Conservation (phyloP, 2,888 invertebrate species). For the Trachelus tabidus region DNA sequence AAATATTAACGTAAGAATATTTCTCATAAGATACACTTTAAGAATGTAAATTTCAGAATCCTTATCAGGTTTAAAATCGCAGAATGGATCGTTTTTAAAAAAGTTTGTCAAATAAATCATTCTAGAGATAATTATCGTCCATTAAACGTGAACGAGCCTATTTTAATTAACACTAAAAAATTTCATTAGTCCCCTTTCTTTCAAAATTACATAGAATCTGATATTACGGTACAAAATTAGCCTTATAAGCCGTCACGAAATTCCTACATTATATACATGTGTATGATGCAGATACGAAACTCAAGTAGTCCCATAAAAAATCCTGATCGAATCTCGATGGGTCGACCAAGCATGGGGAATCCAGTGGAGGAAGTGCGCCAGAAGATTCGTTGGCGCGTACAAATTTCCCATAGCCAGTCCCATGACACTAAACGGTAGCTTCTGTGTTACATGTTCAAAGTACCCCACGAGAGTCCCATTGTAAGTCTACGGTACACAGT, state of each 20-base stretch:
- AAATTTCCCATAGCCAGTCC: slow-evolving; percentile 2
- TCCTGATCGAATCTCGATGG: background rate
- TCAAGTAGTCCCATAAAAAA: background rate
- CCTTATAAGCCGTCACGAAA: background rate
- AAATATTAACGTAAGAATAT: too few species aligned
- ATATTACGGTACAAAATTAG: background rate
- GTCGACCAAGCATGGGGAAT: background rate
- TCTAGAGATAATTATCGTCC: background rate
- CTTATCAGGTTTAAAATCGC: background rate
- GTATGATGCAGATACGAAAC: too few species aligned
- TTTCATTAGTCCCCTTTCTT: background rate
- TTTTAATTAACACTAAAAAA: background rate
- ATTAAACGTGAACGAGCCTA: too few species aligned
- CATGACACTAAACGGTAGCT: background rate
- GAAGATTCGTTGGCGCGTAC: background rate
- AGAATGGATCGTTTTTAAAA: too few species aligned
- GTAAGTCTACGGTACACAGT: background rate
- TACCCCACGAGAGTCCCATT: background rate
- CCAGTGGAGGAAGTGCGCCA: background rate
- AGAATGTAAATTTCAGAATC: background rate
- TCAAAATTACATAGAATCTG: background rate
- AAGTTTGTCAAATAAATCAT: too few species aligned
- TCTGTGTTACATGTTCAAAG: background rate
- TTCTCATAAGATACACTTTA: too few species aligned
- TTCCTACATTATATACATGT: background rate